phyloP scores from a whole-genome alignment of 2,888 invertebrate species.

The Periphyllus acericola region DNA sequence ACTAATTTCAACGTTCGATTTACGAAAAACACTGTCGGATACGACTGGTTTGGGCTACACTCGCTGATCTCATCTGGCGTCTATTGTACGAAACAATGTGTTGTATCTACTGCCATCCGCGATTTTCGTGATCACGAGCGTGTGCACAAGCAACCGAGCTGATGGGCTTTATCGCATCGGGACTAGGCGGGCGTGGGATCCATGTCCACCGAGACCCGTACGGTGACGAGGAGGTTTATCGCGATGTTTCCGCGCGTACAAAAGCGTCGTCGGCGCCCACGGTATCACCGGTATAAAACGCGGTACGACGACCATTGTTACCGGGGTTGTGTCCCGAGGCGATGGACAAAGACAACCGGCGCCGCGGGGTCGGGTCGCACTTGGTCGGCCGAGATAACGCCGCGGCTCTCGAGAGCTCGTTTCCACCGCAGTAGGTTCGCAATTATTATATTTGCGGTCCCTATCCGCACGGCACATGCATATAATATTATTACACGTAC shows the following conservation, averaged over 20 bases:
- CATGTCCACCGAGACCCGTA: neutral
- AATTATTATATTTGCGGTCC: constrained; percentile 19
- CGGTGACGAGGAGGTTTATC: constrained; percentile 36
- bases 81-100: too few relatives aligned
- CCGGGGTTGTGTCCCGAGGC: constrained; percentile 5
- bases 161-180: neutral
- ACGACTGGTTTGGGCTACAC: too few relatives aligned
- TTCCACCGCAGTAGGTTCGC: constrained; percentile 8
- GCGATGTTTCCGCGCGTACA: constrained; percentile 3
- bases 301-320: constrained; percentile 15
- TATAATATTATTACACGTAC: neutral
- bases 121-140: neutral
- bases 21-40: too few relatives aligned
- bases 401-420: neutral
- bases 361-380: neutral
- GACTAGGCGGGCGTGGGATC: too few relatives aligned
- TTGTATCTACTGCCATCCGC: neutral
- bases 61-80: too few relatives aligned
- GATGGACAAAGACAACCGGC: constrained; percentile 40
- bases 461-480: neutral
- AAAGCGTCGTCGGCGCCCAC: neutral
- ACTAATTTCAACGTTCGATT: too few relatives aligned
- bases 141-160: neutral
- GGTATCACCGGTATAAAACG: constrained; percentile 40
- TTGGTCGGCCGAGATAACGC: constrained; percentile 46